Conservation (phyloP, 2,113 vertebrate species). For the Falco punctatus region DNA sequence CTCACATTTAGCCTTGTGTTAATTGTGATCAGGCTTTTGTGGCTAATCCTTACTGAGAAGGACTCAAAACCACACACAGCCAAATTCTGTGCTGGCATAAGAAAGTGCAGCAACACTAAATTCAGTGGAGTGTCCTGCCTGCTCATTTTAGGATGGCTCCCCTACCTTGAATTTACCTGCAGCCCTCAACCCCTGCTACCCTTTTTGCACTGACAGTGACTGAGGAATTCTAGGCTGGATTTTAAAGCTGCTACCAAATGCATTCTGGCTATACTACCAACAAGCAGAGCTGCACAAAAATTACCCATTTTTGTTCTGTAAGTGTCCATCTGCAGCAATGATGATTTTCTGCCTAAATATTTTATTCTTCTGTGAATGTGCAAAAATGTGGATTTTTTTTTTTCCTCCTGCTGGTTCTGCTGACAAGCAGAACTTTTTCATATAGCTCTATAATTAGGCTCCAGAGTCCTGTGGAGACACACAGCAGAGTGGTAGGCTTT, state of each 20-base stretch:
- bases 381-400: conserved; percentile 30
- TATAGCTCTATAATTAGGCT: conserved; percentile 66
- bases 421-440: conserved; percentile 64
- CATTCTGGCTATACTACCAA: not conserved
- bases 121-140: not conserved
- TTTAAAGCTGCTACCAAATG: not conserved
- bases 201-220: not conserved
- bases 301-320: conserved; percentile 50
- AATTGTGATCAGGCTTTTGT: not conserved
- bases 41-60: not conserved
- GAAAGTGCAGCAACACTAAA: not conserved
- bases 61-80: not conserved
- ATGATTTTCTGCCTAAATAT: conserved; percentile 62
- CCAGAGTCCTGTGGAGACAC: conserved; percentile 52
- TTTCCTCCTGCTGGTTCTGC: conserved; percentile 8
- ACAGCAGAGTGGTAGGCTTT: conserved; percentile 22
- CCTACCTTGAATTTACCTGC: not conserved
- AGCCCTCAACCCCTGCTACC: not conserved
- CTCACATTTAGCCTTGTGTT: not conserved
- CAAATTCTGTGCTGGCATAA: not conserved
- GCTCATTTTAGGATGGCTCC: not conserved
- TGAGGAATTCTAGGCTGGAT: not conserved
- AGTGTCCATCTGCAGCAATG: conserved; percentile 67
- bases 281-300: conserved; percentile 39
- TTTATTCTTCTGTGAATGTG: conserved; percentile 61